Base-by-base conservation (phyloP, 64 coral and sea anemone genomes). In the Dendrophyllia cribrosa region DNA sequence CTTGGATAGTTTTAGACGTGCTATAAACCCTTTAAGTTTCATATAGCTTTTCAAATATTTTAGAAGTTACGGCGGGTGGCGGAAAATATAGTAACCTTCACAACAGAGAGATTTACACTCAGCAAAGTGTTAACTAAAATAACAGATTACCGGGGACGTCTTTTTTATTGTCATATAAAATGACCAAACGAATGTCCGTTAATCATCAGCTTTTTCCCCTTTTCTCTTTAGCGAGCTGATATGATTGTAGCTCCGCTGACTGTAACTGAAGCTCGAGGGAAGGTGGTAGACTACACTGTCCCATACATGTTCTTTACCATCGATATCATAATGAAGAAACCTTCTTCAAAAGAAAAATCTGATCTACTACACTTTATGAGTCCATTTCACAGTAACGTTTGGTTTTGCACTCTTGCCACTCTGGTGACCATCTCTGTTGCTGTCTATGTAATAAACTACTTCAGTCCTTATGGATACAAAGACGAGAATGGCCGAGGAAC, bases 271-370 rank as follows among this genome's bases (percentile, higher is more conserved):
- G 45, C 20, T n/a, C 80, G 93, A 55, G 82, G 83, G 17, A 90
- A 78, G 56, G 93, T 43, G 11, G 87, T 95, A 0, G 88, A 89
- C 9, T 95, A 90, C 43, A 90, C 78, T 4, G 81, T 86, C 0
- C 81, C 93, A 23, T 95, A 77, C 60, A 88, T 89, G 87, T 73
- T 77, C 64, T 95, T 90, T 72, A 95, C 88, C 0, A 79, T 90
- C 5, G 93, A 95, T 0, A 85, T 95, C 79, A 6, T 95, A 3
- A 74, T 95, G 46, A 83, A 74, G 13, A 85, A 78, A 16, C 43
- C 62, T n/a, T n/a, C 59, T 10, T 76, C 83, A 2, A 43, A 86
- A 5, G 88, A 76, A n/a, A 74, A 46, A 5, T 15, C 19, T 3
- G 60, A 90, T 6, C 23, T 78, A 3, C 79, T 94, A 1, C 66